Evolutionary conservation across 2,113 vertebrate species (phyloP), one percentile per base, ranked within the genome.

Genomic region (Larimichthys crocea): DNA sequence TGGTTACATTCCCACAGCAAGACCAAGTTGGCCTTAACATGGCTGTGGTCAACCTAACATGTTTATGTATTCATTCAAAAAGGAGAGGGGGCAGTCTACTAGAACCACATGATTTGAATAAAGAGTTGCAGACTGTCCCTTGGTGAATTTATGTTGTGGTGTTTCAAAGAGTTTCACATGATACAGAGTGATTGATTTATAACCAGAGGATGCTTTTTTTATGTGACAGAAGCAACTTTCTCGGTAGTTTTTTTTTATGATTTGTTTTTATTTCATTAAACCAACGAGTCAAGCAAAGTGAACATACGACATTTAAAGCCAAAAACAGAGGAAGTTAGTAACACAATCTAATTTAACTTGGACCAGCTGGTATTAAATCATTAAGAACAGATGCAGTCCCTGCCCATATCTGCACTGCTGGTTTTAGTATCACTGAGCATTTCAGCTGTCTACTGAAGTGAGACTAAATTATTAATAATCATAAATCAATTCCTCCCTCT

Each of bases 1-100:
- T 74, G 80, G 76, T 88, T 91, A 68, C 72, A 85, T 90, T 90
- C 75, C 84, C 86, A 85, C 80, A 85, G 78, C 53, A 31, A 74
- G 56, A 82, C 73, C 73, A 56, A 63, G 63, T 70, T 76, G 84
- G 80, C 70, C 75, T 75, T 4, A 52, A 79, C 71, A 74, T 66
- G 53, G 42, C 65, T 72, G 76, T 64, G 69, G 75, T 64, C 63
- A 76, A 77, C 29, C 69, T 15, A 65, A 76, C 53, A 74, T 80
- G 75, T 89, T 69, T 80, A 66, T 62, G 26, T 80, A n/a, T 86
- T 77, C 2, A 76, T 80, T 79, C 65, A 44, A 55, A 56, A 48
- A 66, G 26, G 50, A 77, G 49, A 29, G 7, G 9, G 4, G 53
- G 44, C 46, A n/a, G 16, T 63, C 44, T 4, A n/a, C 61, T 31